These are phyloP conservation scores for Otolemur crassicaudatus DNA, from an alignment of 2,797 vertebrate genomes.

Conservation along the genomic window DNA sequence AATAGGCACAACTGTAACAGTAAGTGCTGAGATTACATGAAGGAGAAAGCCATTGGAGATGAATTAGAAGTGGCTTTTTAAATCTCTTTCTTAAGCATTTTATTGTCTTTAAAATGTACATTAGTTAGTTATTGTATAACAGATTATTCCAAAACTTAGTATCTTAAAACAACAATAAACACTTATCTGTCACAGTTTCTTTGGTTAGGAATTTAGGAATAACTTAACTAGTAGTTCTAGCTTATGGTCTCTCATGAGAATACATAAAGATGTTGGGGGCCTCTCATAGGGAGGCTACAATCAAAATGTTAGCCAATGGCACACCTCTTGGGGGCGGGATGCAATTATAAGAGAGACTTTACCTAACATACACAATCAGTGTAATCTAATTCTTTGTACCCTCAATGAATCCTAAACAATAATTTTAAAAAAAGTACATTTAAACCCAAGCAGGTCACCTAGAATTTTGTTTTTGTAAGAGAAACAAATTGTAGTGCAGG, in stretches of 20 bases:
- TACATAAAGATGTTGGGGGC: background rate
- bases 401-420: too few species aligned
- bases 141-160: conserved; percentile 1
- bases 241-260: background rate
- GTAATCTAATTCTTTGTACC: too few species aligned
- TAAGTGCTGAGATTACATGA: background rate
- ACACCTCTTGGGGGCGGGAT: too few species aligned
- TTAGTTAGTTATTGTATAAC: background rate
- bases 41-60: background rate
- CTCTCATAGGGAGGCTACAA: background rate
- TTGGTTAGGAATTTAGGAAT: background rate
- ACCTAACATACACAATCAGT: too few species aligned
- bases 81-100: background rate
- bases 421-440: too few species aligned
- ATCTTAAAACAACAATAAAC: conserved; percentile 1
- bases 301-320: background rate
- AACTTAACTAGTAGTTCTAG: background rate
- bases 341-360: too few species aligned
- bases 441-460: too few species aligned
- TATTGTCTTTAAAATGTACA: background rate
- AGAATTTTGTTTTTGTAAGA: too few species aligned
- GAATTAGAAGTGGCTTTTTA: background rate
- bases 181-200: background rate
- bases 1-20: background rate
- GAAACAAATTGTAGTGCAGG: too few species aligned